A percentile compares a stretch with the other conserved stretches of the same genome.
Evolutionary conservation across 2,888 invertebrate species (phyloP).

Genomic region (Drosophila setosimentum): DNA sequence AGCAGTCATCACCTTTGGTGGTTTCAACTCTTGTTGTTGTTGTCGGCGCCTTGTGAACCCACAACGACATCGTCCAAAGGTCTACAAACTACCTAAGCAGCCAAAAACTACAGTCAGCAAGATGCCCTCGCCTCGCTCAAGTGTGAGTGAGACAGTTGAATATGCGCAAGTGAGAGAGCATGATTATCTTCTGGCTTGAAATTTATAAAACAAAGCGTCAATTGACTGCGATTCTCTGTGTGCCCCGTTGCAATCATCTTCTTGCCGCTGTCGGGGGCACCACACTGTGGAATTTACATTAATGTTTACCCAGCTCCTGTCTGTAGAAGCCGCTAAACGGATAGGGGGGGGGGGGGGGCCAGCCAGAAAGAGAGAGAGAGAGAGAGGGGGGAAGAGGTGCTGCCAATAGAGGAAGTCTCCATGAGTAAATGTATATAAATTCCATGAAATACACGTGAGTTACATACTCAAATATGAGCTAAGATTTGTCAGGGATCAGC

Average conservation of each 20-base stretch:
- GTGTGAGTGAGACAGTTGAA: slow-evolving; percentile 1
- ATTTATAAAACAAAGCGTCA: slow-evolving; percentile 80
- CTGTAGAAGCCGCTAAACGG: slow-evolving; percentile 47
- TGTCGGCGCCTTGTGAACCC: slow-evolving; percentile 79
- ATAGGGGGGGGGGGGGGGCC: background rate
- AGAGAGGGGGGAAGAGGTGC: background rate
- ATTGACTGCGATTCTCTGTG: slow-evolving; percentile 69
- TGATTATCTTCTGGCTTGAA: slow-evolving; percentile 70
- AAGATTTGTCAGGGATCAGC: slow-evolving; percentile 17
- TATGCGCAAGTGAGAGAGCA: background rate
- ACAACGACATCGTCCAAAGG: slow-evolving; percentile 54
- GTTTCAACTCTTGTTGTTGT: slow-evolving; percentile 55
- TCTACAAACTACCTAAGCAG: slow-evolving; percentile 75
- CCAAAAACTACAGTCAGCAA: slow-evolving; percentile 58
- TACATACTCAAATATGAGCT: slow-evolving; percentile 28
- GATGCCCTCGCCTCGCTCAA: slow-evolving; percentile 18
- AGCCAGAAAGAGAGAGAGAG: background rate
- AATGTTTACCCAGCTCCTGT: slow-evolving; percentile 47
- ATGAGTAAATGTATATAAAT: slow-evolving; percentile 25
- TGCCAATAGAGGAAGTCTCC: slow-evolving; percentile 47
- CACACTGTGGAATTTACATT: slow-evolving; percentile 58
- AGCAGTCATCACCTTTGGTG: slow-evolving; percentile 81
- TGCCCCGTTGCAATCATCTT: slow-evolving; percentile 56
- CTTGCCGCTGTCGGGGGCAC: slow-evolving; percentile 23
- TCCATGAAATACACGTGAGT: slow-evolving; percentile 33